Evolutionary conservation across 2,113 vertebrate genomes (phyloP).

Genomic region (Steatornis caripensis): DNA sequence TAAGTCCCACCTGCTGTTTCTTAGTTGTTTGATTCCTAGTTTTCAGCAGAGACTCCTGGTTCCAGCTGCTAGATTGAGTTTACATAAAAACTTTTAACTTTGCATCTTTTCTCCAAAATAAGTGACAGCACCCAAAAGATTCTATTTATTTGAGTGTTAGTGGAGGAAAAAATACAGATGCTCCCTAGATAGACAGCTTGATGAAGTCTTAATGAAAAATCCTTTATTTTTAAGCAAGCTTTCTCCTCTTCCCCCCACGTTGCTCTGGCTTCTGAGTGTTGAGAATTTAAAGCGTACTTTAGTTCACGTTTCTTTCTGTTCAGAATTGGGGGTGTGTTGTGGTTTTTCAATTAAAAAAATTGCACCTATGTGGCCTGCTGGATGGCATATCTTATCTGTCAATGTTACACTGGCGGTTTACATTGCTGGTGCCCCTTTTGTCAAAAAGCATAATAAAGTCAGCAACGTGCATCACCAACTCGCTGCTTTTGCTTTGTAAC

Average conservation of each 20-base stretch:
- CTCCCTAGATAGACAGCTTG: neutral
- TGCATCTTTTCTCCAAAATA: neutral
- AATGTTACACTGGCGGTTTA: neutral
- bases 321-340: neutral
- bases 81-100: neutral
- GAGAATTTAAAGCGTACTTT: neutral
- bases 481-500: neutral
- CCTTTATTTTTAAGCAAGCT: neutral
- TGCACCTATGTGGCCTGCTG: neutral
- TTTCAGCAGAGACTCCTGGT: neutral
- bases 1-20: neutral
- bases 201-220: neutral
- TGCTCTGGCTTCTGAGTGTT: neutral
- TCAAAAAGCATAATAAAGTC: neutral
- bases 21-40: neutral
- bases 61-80: neutral
- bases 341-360: neutral
- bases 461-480: fast-evolving
- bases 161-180: neutral
- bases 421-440: neutral
- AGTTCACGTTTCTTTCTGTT: neutral
- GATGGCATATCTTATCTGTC: neutral
- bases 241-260: fast-evolving
- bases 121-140: neutral
- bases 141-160: neutral